Conservation (phyloP, 2,797 vertebrate genomes). For the Pygocentrus nattereri region DNA sequence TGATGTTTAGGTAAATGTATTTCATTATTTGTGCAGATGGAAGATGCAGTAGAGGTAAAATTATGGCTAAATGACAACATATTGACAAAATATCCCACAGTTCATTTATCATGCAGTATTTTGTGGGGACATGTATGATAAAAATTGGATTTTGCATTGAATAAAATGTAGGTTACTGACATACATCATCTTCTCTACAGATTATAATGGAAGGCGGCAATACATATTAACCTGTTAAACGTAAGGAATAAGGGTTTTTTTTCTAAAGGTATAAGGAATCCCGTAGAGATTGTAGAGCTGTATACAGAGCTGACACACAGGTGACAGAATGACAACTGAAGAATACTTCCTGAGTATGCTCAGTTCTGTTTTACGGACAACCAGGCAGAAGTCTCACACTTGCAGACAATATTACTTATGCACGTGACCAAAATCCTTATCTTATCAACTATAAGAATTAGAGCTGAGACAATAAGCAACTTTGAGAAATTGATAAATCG, state of each 20-base stretch:
- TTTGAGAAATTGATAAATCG: too few species aligned
- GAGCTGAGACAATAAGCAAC: too few species aligned
- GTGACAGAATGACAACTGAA: neutral
- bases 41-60: neutral
- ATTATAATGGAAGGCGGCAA: neutral
- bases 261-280: neutral
- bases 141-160: neutral
- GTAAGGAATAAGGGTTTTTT: neutral
- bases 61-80: neutral
- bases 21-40: constrained; percentile 1
- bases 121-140: neutral
- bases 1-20: constrained; percentile 7
- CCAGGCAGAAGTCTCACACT: neutral
- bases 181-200: neutral
- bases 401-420: neutral
- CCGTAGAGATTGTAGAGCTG: neutral
- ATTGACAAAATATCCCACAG: neutral
- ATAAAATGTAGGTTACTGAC: neutral
- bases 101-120: constrained; percentile 4
- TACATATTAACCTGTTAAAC: neutral
- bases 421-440: neutral
- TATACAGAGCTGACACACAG: neutral
- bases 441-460: neutral
- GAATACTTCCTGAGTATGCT: neutral
- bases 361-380: neutral